Base-by-base conservation (phyloP, 2,113 vertebrate genomes). In the Empidonax traillii region DNA sequence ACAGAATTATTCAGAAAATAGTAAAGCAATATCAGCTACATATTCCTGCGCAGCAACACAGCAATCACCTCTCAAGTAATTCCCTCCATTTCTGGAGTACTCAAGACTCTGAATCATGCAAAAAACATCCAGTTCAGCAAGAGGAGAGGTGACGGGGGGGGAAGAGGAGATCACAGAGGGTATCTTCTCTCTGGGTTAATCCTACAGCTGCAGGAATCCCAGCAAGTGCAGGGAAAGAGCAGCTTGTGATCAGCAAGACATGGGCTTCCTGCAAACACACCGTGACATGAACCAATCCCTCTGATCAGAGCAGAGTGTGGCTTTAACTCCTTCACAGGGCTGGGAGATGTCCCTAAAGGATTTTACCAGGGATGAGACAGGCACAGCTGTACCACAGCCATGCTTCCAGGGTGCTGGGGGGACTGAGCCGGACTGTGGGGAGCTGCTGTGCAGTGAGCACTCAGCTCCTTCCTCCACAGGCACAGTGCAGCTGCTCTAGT, bases 251-350 rank as follows among this genome's bases (percentile, higher is more conserved):
- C 41, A 35, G 43, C n/a, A 14, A 44, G 55, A 24, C 27, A 30
- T 11, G 11, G 23, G 37, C 47, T 27, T 46, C 30, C 41, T 23
- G 35, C 56, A 75, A 31, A 69, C 16, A 73, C 24, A 35, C 30
- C 1, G 0, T 4, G 3, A 39, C 30, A 20, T 1, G 30, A 59
- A 39, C 15, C 21, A 31, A 19, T 20, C 30, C 14, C 61, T 43
- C 33, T 41, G 77, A 61, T 6, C 37, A 59, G 44, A 49, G 49
- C 44, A 65, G 49, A 43, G 33, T 16, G 33, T 67, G 65, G 44
- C 8, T 39, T 62, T 46, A 51, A 28, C 46, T 72, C n/a, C n/a
- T 62, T 63, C 53, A 11, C n/a, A n/a, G 39, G 41, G 28, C 14
- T 43, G 39, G 27, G 39, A 67, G n/a, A 22, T 63, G 44, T 8